A percentile compares a stretch with the other conserved stretches of the same genome.
Evolutionary conservation across 2,888 invertebrate genomes (phyloP).

Genomic region (Hyposoter dolosus): DNA sequence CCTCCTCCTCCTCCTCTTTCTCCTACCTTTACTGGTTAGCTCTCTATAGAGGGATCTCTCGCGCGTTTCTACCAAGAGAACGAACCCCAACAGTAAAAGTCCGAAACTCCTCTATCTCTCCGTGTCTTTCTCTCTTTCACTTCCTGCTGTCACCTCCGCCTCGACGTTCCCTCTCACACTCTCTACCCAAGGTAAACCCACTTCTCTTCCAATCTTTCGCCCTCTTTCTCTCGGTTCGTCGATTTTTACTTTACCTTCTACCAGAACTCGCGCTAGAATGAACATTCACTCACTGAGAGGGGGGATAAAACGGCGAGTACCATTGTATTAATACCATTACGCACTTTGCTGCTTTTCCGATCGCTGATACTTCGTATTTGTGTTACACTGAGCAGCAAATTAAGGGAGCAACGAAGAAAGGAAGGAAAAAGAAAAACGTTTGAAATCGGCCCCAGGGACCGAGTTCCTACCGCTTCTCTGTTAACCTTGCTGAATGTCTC

Average conservation of each 20-base stretch:
- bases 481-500: constrained; percentile 15
- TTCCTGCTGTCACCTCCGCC: constrained; percentile 68
- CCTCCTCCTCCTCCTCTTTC: constrained; percentile 19
- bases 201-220: constrained; percentile 29
- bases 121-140: constrained; percentile 26
- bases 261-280: constrained; percentile 60
- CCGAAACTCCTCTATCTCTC: constrained; percentile 73
- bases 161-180: constrained; percentile 36
- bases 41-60: constrained; percentile 52
- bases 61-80: constrained; percentile 69
- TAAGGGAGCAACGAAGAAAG: neutral
- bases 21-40: constrained; percentile 18
- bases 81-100: constrained; percentile 78
- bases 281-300: constrained; percentile 67
- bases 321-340: constrained; percentile 28
- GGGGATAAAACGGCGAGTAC: constrained; percentile 27
- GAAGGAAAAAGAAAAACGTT: constrained; percentile 42
- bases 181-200: constrained; percentile 20
- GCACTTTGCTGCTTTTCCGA: constrained; percentile 8
- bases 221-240: constrained; percentile 55
- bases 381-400: constrained; percentile 51
- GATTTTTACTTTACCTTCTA: constrained; percentile 55
- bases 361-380: constrained; percentile 39
- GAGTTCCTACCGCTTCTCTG: neutral
- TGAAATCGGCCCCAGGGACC: constrained; percentile 49